Evolutionary conservation across 2,113 vertebrate genomes (phyloP), one percentile per base, ranked within the genome.

Genomic region (Loxodonta africana): DNA sequence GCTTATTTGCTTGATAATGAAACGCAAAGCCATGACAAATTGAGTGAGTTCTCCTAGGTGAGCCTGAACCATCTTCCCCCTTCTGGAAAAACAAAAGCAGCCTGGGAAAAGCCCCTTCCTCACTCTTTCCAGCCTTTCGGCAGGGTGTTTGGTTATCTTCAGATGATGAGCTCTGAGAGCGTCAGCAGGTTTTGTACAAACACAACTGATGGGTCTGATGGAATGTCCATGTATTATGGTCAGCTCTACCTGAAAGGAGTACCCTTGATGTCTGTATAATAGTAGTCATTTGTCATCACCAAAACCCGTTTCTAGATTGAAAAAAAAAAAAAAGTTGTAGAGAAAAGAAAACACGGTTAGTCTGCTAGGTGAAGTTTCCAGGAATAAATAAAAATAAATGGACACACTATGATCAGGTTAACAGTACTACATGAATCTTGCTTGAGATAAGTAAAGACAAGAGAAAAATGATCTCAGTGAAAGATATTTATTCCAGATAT

Each of bases 251-350:
- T 99, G 99, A 99, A 99, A 46, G 99, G 99, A 93, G 99, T 99
- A 80, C 99, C 99, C 98, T 99, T 99, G 98, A 99, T 99, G 98
- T 99, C 99, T 97, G 99, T 99, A 95, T 99, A 99, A 99, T 99
- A 99, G 98, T 99, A 99, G 98, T 99, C 99, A 98, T 99, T 99
- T 98, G 99, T 99, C 99, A 99, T 99, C 98, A 99, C 99, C 98
- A 99, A 99, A 11, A 99, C 99, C 89, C 99, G 99, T 98, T 99
- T 99, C 99, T 99, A 98, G 98, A 98, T 98, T 94, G 97, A 98
- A 97, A 98, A 98, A 98, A 91, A 97, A 95, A 96, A 95, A 96
- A 97, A 97, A 97, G 97, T 90, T 93, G 96, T 92, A 98, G 98
- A 95, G 92, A 97, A 98, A 97, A 96, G 81, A 86, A 97, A 91